These are phyloP conservation scores for Xanthorhoe designata DNA, from an alignment of 2,888 invertebrate genomes.

Conservation along the genomic window DNA sequence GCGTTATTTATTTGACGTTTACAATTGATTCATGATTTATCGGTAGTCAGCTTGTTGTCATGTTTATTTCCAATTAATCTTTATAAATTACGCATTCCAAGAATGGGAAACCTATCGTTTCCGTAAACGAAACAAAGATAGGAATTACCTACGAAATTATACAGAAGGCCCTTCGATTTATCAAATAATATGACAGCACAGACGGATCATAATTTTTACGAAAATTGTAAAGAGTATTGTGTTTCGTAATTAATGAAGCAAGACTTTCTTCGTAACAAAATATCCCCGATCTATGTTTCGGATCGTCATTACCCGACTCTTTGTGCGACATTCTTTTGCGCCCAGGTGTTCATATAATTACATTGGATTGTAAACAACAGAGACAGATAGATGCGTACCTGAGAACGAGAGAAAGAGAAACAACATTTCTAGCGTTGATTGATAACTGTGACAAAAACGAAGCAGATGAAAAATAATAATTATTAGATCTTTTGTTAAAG, in stretches of 20 bases:
- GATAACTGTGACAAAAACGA: constrained; percentile 86
- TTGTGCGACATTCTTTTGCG: constrained; percentile 85
- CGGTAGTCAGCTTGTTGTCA: constrained; percentile 28
- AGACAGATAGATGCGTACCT: constrained; percentile 57
- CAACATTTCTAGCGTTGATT: constrained; percentile 79
- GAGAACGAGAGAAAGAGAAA: constrained; percentile 58
- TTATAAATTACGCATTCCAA: constrained; percentile 38
- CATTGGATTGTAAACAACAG: constrained; percentile 68
- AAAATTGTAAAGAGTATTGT: constrained; percentile 82
- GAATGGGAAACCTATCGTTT: constrained; percentile 41
- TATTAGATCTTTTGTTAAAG: constrained; percentile 83
- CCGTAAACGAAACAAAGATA: constrained; percentile 45
- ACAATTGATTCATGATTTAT: constrained; percentile 28
- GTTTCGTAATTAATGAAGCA: constrained; percentile 86
- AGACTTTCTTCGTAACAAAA: constrained; percentile 84
- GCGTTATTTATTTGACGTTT: constrained; percentile 31
- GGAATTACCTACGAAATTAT: constrained; percentile 53
- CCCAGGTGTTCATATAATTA: constrained; percentile 85
- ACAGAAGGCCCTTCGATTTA: constrained; percentile 72
- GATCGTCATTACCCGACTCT: constrained; percentile 83
- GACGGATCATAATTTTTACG: constrained; percentile 77
- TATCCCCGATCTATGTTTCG: constrained; percentile 82
- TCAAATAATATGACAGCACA: constrained; percentile 80
- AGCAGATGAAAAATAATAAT: constrained; percentile 86
- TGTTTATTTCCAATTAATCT: constrained; percentile 40